Percentiles rank a stretch among this genome's conserved stretches.
Evolutionary conservation across 2,797 vertebrate genomes (phyloP).

Genomic region (Lepilemur ruficaudatus): DNA sequence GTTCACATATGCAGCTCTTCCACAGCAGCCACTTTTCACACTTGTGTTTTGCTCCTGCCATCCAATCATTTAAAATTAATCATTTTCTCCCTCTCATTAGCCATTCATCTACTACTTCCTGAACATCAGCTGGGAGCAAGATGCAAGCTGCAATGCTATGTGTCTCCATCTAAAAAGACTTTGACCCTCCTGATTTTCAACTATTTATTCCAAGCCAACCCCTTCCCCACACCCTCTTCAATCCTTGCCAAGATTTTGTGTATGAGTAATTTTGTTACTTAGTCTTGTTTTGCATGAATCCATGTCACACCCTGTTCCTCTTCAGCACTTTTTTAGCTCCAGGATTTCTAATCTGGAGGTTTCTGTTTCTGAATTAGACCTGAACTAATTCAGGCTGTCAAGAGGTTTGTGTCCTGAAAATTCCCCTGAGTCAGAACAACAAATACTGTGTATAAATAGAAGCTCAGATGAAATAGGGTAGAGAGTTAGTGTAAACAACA

Average conservation of each 20-base stretch:
- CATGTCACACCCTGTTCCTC: constrained; percentile 38
- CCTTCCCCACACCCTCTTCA: neutral
- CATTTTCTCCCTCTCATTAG: neutral
- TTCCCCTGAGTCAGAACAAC: constrained; percentile 58
- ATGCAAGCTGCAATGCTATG: neutral
- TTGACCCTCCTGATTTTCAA: neutral
- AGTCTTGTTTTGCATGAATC: constrained; percentile 24
- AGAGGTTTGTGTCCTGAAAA: constrained; percentile 62
- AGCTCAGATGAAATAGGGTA: constrained; percentile 30
- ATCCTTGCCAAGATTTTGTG: neutral
- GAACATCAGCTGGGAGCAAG: neutral
- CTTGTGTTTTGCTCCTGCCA: neutral
- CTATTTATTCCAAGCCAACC: neutral
- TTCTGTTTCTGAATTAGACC: constrained; percentile 66
- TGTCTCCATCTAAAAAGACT: neutral
- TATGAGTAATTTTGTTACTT: neutral
- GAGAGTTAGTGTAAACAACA: neutral
- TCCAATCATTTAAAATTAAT: neutral
- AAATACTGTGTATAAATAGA: constrained; percentile 71
- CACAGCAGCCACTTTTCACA: neutral
- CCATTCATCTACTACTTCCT: neutral
- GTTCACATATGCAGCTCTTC: neutral
- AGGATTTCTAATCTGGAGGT: constrained; percentile 50
- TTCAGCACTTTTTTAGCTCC: constrained; percentile 21
- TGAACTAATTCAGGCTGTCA: constrained; percentile 63